These are phyloP conservation scores for Caenorhabditis virilis DNA, from an alignment of 2,888 invertebrate species.

Conservation along the genomic window DNA sequence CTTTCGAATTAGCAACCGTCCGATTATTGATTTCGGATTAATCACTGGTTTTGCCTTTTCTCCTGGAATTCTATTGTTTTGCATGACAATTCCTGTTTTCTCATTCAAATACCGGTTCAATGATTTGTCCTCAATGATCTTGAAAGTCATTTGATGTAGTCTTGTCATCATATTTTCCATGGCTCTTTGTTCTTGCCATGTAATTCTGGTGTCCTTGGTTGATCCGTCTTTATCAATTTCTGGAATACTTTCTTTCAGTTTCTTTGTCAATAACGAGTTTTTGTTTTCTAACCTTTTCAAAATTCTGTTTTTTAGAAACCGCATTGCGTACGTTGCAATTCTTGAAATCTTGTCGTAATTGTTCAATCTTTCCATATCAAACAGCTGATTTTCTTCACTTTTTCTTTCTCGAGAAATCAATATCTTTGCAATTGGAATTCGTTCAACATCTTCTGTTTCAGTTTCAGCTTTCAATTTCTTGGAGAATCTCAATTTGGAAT, in stretches of 20 bases:
- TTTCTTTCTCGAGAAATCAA: too few species aligned
- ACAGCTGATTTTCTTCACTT: not conserved
- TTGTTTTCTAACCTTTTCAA: not conserved
- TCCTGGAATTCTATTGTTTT: not conserved
- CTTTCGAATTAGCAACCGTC: not conserved
- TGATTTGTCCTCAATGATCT: not conserved
- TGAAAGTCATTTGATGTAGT: not conserved
- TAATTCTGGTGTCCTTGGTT: too few species aligned
- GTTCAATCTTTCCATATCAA: not conserved
- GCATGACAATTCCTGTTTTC: not conserved
- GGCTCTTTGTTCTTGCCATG: not conserved
- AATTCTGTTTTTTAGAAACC: not conserved
- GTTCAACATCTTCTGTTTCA: not conserved
- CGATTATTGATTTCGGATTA: not conserved
- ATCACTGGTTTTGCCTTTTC: slow-evolving; percentile 1
- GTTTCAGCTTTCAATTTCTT: not conserved
- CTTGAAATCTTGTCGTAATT: not conserved
- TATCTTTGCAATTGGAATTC: not conserved
- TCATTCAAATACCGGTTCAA: too few species aligned
- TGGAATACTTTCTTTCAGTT: not conserved
- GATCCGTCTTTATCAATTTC: too few species aligned
- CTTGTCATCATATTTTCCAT: not conserved
- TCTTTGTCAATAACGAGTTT: not conserved
- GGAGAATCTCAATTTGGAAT: too few species aligned
- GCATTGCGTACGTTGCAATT: not conserved